Base-by-base conservation (phyloP, 2,113 vertebrate species). In the Callipepla californica region DNA sequence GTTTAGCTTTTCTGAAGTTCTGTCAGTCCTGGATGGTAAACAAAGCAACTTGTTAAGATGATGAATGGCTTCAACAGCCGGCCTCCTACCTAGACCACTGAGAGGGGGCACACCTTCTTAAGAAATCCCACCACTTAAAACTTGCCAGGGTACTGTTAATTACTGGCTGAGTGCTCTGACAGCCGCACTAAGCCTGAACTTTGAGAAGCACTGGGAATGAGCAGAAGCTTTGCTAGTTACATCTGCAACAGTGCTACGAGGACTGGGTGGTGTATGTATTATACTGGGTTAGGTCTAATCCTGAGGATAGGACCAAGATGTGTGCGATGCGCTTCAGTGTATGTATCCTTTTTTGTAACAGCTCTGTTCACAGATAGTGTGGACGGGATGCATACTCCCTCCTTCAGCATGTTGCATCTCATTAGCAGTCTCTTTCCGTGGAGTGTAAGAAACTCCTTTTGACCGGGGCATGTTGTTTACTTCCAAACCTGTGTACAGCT, bases 401-500 rank as follows among this genome's bases (percentile, higher is more conserved):
- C 73, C 82, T 79, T 50, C 95, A 87, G 70, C 6, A 72, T 9
- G 17, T 44, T 92, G 84, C 81, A 53, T 94, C 96, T 96, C 94
- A 94, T 97, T 96, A 97, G 93, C 80, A 87, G 85, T 80, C 92
- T 95, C 91, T 90, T 84, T 90, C 95, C 6, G 20, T 80, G 80
- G 93, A 82, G 80, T 91, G 93, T 87, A 91, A 94, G 96, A 80
- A 96, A 94, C 94, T 93, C 96, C 96, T 96, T 97, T 96, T 96
- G 96, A 97, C 96, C 95, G 5, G 96, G 86, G 86, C 95, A 96
- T 63, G 92, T 89, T 95, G 93, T 96, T 96, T 92, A 90, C 95
- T 96, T 97, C 95, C 94, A 97, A 96, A 94, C 91, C 85, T 94
- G 95, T 92, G 97, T 98, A 92, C 97, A 98, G 98, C 98, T 98